These are phyloP conservation scores for Odontomyia ornata DNA, from an alignment of 2,888 invertebrate genomes.

Conservation along the genomic window DNA sequence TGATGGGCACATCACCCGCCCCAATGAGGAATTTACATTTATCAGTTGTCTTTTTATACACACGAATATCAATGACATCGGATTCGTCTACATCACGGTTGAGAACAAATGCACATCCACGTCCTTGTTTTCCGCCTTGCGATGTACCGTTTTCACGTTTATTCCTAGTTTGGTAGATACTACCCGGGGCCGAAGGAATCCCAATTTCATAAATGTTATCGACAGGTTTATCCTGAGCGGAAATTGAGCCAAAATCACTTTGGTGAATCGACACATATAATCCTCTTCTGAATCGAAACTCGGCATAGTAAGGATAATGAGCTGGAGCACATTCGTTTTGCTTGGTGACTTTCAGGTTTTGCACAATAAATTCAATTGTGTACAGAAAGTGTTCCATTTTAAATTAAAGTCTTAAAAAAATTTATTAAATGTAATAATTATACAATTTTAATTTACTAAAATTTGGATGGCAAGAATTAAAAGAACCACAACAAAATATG, in stretches of 20 bases:
- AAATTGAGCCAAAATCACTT: neutral
- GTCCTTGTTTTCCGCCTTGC: no score
- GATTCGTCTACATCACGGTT: neutral
- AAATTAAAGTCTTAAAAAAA: neutral
- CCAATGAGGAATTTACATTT: constrained; percentile 62
- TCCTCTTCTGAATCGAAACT: constrained; percentile 11
- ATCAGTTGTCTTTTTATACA: constrained; percentile 59
- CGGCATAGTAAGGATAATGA: neutral
- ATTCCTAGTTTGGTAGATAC: no score
- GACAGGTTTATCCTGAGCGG: no score
- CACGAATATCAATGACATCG: neutral
- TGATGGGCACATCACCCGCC: constrained; percentile 57
- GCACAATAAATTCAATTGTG: constrained; percentile 16
- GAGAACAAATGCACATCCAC: neutral
- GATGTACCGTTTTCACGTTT: neutral
- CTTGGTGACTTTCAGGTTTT: constrained; percentile 8
- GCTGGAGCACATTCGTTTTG: constrained; percentile 1
- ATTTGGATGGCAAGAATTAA: neutral
- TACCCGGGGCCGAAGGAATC: no score
- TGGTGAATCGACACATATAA: neutral
- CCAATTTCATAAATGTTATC: no score
- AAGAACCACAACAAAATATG: no score
- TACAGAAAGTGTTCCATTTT: constrained; percentile 17
- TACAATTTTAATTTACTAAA: neutral
- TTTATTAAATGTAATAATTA: neutral